A percentile compares a stretch with the other conserved stretches of the same genome.
Conservation (phyloP, 2,888 invertebrate genomes). For the Osedax frankpressi region DNA sequence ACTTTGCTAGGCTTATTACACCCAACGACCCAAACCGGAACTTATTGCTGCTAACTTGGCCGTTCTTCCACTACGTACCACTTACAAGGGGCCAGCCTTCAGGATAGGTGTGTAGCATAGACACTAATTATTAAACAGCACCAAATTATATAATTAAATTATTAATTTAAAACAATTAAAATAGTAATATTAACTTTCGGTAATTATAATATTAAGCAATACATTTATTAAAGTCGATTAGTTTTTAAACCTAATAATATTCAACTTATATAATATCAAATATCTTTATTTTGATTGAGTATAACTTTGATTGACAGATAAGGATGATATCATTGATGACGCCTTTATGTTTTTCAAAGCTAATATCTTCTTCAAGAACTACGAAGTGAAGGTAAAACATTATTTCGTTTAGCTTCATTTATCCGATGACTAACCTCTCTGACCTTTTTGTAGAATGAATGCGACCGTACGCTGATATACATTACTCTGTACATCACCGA, state of each 20-base stretch:
- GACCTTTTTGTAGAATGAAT: conserved; percentile 61
- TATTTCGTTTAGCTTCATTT: not conserved
- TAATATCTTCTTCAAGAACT: conserved; percentile 95
- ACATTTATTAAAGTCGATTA: not conserved
- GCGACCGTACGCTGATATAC: conserved; percentile 90
- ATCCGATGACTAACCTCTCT: conserved; percentile 34
- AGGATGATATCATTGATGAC: conserved; percentile 90
- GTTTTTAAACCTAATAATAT: not conserved
- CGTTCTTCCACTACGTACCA: conserved; percentile 74
- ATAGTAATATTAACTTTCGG: too few species aligned
- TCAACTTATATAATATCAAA: too few species aligned
- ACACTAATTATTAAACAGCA: too few species aligned
- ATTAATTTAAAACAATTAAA: too few species aligned
- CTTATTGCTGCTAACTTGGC: conserved; percentile 79
- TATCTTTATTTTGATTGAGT: not conserved
- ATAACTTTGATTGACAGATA: conserved; percentile 41
- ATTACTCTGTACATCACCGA: conserved; percentile 92
- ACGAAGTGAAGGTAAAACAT: conserved; percentile 98
- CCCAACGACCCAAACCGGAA: conserved; percentile 61
- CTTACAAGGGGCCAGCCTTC: conserved; percentile 78
- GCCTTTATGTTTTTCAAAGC: conserved; percentile 93
- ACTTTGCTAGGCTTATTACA: conserved; percentile 87
- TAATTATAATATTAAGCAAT: not conserved
- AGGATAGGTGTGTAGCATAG: too few species aligned
- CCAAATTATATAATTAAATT: too few species aligned